Base-by-base conservation (phyloP, 2,888 invertebrate genomes). In the Lasioglossum leucozonium region DNA sequence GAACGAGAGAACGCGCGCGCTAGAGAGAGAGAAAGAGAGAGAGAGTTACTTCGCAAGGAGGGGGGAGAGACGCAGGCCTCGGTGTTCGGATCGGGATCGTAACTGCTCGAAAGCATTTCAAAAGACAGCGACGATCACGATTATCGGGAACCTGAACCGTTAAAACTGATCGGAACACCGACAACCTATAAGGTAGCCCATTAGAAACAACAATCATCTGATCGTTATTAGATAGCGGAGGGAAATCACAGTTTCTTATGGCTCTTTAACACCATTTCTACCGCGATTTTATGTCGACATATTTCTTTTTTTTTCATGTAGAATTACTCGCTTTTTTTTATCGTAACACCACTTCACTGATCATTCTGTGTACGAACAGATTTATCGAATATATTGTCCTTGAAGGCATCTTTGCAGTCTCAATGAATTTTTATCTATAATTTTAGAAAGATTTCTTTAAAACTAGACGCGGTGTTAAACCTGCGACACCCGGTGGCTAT, bases 21-120 rank as follows among this genome's bases (percentile, higher is more conserved):
- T 1, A 34, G 34, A 16, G 18, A 65, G 8, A 6, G 30, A 26
- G 58, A 26, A 30, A 34, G 34, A 34, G 65, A 34, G 65, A 22
- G 65, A 22, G 22, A 26, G 58, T 2, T 11, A 58, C 26, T 13
- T n/a, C 1, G 13, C 3, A 10, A 34, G 34, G 2, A 65, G 85
- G 77, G 73, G 84, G 55, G 75, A 83, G 82, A 77, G 55, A 83
- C 74, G 75, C 62, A 62, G 69, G 67, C 62, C 58, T 67, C 67
- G 79, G 42, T 81, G 65, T 73, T 65, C 51, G 55, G 81, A 85
- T 74, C 77, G 71, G 81, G 88, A 78, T 75, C 72, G 75, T 88
- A 30, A 80, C 77, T 74, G 87, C 81, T 85, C 71, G 82, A 87
- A 88, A 88, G 85, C 76, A 82, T 89, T 89, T 90, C 87, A 90